A percentile compares a stretch with the other conserved stretches of the same genome.
Conservation (phyloP, 35 echinoderm and acorn worm genomes). For the Anneissia japonica region DNA sequence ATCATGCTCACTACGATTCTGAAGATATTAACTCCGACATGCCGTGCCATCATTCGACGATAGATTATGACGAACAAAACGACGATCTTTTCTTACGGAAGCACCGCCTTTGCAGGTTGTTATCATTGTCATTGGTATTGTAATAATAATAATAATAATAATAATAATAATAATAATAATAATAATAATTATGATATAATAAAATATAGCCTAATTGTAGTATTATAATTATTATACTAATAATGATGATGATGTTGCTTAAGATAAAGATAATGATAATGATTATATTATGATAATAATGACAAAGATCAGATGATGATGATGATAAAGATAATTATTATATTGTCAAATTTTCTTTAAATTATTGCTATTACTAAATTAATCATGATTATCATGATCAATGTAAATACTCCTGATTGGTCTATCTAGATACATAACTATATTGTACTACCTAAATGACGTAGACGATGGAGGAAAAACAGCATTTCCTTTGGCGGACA, state of each 20-base stretch:
- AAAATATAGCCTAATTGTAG: background rate
- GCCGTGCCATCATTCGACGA: background rate
- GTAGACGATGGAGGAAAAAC: constrained; percentile 57
- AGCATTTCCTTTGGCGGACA: constrained; percentile 80
- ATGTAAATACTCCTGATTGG: background rate
- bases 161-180: constrained; percentile 3
- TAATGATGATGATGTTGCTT: background rate
- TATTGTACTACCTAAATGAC: constrained; percentile 8
- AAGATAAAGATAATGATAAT: background rate
- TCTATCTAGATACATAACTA: background rate
- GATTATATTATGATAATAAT: background rate
- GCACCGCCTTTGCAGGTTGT: background rate
- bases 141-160: constrained; percentile 3
- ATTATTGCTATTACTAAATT: background rate
- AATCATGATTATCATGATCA: background rate
- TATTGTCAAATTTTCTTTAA: background rate
- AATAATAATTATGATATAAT: background rate
- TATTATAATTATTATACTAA: background rate
- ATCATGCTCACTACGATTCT: constrained; percentile 14
- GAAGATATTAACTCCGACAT: background rate
- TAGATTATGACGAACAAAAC: background rate
- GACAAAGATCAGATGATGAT: background rate
- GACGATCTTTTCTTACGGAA: background rate
- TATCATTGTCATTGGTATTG: background rate
- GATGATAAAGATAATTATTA: background rate